Conservation (phyloP, 2,797 vertebrate species). For the Karalla daura region DNA sequence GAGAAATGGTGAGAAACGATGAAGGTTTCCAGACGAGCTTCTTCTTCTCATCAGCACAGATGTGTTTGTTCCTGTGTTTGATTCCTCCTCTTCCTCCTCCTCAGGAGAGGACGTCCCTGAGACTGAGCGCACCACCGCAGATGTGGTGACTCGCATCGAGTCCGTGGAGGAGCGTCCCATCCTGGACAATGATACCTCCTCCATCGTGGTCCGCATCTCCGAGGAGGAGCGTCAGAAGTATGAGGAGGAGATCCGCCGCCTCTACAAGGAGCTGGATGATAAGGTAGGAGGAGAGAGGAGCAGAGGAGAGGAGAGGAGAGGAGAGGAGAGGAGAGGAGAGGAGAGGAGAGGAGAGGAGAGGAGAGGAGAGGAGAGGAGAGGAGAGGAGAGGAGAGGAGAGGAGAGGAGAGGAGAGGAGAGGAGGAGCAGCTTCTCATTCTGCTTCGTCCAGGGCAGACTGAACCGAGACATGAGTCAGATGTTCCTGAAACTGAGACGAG, state of each 20-base stretch:
- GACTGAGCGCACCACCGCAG: conserved; percentile 88
- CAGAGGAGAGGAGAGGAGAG: no score
- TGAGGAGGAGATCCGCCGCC: conserved; percentile 95
- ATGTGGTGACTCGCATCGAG: conserved; percentile 90
- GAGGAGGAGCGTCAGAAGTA: conserved; percentile 95
- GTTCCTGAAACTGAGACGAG: no score
- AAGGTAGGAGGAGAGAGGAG: conserved; percentile 82
- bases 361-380: no score
- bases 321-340: no score
- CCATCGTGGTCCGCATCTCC: conserved; percentile 91
- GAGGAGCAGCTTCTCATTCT: no score
- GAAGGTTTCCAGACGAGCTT: no score
- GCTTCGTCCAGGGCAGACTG: no score
- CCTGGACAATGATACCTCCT: conserved; percentile 92
- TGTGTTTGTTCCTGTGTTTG: background rate
- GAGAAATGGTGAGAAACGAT: conserved; percentile 92
- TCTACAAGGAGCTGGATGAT: conserved; percentile 98
- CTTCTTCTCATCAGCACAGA: no score
- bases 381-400: no score
- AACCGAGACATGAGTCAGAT: no score
- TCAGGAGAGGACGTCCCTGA: conserved; percentile 92
- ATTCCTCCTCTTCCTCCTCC: background rate
- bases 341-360: no score
- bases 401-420: no score
- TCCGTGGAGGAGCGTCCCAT: conserved; percentile 88